Percentiles rank a stretch among this genome's conserved stretches.
These are phyloP conservation scores for Phymastichus coffea DNA, from an alignment of 1,140 invertebrate genomes.

Conservation along the genomic window DNA sequence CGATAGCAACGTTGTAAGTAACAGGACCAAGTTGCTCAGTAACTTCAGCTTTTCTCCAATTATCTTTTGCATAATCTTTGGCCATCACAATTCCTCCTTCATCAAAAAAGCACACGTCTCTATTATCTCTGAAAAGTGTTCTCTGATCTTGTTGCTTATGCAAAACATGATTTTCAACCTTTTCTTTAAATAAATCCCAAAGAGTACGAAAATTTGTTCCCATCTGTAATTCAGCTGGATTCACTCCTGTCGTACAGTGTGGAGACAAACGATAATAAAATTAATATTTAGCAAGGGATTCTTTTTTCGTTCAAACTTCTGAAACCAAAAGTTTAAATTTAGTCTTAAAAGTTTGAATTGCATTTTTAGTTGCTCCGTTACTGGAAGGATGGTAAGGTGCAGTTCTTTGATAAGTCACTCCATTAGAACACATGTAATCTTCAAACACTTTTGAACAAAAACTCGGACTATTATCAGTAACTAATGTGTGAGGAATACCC, in stretches of 20 bases:
- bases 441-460: background rate
- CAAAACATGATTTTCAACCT: background rate
- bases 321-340: constrained; percentile 31
- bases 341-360: constrained; percentile 23
- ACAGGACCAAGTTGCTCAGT: constrained; percentile 25
- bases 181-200: constrained; percentile 2
- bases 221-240: constrained; percentile 20
- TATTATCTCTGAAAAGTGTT: constrained; percentile 29
- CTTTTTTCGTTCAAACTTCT: background rate
- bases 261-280: constrained; percentile 10
- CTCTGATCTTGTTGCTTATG: constrained; percentile 1
- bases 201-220: constrained; percentile 1
- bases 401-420: background rate
- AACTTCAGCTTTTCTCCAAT: constrained; percentile 25
- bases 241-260: constrained; percentile 17
- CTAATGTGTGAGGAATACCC: constrained; percentile 10
- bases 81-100: constrained; percentile 27
- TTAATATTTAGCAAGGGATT: constrained; percentile 1
- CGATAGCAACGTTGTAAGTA: constrained; percentile 19
- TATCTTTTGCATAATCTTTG: constrained; percentile 27
- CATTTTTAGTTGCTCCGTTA: background rate
- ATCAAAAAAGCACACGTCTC: constrained; percentile 12
- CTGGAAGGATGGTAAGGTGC: background rate
- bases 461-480: constrained; percentile 9
- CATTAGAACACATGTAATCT: background rate